Conservation (phyloP, 2,888 invertebrate species). For the Zootermopsis nevadensis region DNA sequence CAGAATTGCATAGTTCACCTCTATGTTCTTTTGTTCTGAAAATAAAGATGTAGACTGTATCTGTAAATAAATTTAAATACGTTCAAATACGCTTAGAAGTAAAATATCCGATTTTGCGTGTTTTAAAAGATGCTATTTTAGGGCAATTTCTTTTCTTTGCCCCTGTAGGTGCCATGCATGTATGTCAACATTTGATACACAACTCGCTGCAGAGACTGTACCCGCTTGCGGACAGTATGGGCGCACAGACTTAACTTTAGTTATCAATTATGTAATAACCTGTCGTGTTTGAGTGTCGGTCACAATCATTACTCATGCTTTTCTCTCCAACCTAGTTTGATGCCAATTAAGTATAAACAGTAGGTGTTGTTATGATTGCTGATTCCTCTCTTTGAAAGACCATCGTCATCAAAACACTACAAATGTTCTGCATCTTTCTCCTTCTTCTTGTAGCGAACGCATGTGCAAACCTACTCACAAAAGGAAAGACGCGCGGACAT, state of each 20-base stretch:
- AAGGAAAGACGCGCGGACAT: background rate
- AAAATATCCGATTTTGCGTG: too few relatives aligned
- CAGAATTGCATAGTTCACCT: too few relatives aligned
- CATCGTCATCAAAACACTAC: background rate
- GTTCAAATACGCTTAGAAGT: too few relatives aligned
- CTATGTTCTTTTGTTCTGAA: too few relatives aligned
- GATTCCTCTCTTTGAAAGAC: background rate
- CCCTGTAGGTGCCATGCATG: background rate
- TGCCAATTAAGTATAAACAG: background rate
- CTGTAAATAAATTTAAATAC: too few relatives aligned
- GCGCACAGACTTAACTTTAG: background rate
- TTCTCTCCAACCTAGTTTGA: background rate
- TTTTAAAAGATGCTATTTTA: too few relatives aligned
- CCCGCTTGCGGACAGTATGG: background rate
- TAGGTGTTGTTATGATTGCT: background rate
- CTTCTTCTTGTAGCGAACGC: background rate
- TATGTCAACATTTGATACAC: background rate
- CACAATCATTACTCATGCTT: background rate
- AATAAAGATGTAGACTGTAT: too few relatives aligned
- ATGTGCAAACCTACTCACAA: background rate
- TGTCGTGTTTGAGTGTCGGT: background rate
- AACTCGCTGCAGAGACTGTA: background rate
- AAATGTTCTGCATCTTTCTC: background rate
- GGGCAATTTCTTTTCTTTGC: background rate
- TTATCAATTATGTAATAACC: conserved; percentile 8